Evolutionary conservation across 1,140 invertebrate genomes (phyloP), one percentile per base, ranked within the genome.

Genomic region (Drosophila eugracilis): DNA sequence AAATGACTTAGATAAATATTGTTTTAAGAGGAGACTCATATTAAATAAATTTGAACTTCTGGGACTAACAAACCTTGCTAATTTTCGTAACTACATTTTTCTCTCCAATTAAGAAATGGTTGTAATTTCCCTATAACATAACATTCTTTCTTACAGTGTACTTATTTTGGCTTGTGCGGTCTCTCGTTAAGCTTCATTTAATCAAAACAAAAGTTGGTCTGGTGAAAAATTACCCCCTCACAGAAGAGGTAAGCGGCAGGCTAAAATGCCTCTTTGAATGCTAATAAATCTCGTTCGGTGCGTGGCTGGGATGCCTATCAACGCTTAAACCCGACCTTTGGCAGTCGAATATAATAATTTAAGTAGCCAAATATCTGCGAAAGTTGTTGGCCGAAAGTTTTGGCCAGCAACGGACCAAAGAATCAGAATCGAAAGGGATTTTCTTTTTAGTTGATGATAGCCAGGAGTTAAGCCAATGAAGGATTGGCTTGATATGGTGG

Each of bases 111-210:
- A n/a, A n/a, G n/a, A n/a, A n/a, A n/a, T n/a, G n/a, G n/a, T n/a
- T 32, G 10, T 12, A 4, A 32, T 32, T 32, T 32, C 34, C 5
- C 5, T 28, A 6, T 15, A 37, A 37, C 15, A 15, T 7, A 7
- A 5, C 9, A 2, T 9, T 15, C 5, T 37, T 45, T 19, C 52
- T 57, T 48, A 14, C 45, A 32, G 53, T 75, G 58, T 39, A 63
- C 32, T 55, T 58, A 26, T 17, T 57, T 54, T 22, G 52, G 50
- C 73, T 28, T 47, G 44, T 76, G 77, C 73, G 55, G 55, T 34
- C 30, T 41, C 76, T 89, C 80, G 85, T 85, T 90, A 90, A 90
- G 86, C 86, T 78, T 83, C 86, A 83, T 90, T 90, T 90, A 90
- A 90, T 90, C 88, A 90, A 90, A 90, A 90, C 86, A 90, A 90